phyloP scores from a whole-genome alignment of 2,888 invertebrate species.

The Ferdinandea cuprea region DNA sequence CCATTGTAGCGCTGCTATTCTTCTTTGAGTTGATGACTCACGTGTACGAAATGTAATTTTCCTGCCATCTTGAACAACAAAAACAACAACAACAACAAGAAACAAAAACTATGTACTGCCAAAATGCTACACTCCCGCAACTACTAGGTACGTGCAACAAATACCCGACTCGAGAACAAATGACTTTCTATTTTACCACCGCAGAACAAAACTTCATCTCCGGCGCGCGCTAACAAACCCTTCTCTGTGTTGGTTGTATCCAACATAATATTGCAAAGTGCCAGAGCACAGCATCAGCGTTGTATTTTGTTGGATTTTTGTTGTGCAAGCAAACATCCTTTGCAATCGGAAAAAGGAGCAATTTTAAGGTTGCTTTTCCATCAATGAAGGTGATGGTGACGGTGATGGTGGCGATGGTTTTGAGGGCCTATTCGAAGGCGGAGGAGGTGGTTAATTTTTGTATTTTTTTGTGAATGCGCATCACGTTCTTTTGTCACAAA shows the following conservation, averaged over 20 bases:
- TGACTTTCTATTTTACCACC: constrained; percentile 25
- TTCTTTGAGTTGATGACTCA: constrained; percentile 58
- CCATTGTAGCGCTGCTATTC: constrained; percentile 8
- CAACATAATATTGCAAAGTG: constrained; percentile 30
- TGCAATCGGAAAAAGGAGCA: constrained; percentile 62
- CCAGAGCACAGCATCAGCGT: constrained; percentile 3
- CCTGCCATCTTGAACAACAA: constrained; percentile 53
- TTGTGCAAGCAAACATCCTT: constrained; percentile 50
- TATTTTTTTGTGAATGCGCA: constrained; percentile 59
- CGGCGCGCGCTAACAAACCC: constrained; percentile 16
- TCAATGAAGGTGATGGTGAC: constrained; percentile 3
- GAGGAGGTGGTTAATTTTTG: constrained; percentile 37
- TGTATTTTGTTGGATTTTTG: too few species aligned
- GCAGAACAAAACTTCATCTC: constrained; percentile 38
- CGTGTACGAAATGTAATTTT: constrained; percentile 67
- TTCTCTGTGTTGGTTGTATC: constrained; percentile 22
- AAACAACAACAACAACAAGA: not conserved
- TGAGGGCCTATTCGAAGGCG: not conserved
- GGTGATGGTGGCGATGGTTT: not conserved
- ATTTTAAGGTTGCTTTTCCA: constrained; percentile 57
- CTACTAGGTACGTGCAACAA: constrained; percentile 57
- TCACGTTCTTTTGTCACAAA: constrained; percentile 69
- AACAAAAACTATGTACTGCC: too few species aligned
- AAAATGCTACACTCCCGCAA: not conserved
- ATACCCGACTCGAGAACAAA: constrained; percentile 15